A percentile compares a stretch with the other conserved stretches of the same genome.
These are phyloP conservation scores for Callosobruchus maculatus DNA, from an alignment of 2,888 invertebrate species.

Conservation along the genomic window DNA sequence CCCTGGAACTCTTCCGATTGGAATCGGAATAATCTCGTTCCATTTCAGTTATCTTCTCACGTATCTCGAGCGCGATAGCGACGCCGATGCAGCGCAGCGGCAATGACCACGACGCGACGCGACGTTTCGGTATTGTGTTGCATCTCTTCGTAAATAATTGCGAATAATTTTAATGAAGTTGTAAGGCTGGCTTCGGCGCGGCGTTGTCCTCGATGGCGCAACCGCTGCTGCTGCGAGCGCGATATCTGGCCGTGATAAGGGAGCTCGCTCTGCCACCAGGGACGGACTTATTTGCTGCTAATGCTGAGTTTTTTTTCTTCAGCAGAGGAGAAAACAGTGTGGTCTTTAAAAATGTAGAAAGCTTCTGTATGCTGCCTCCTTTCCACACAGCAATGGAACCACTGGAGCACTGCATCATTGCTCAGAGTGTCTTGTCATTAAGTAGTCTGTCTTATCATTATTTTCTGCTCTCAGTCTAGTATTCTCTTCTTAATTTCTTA, in stretches of 20 bases:
- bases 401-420: too few species aligned
- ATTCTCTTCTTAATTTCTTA: too few species aligned
- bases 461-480: too few species aligned
- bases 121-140: background rate
- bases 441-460: too few species aligned
- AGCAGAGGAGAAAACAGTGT: too few species aligned
- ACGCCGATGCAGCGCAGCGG: background rate
- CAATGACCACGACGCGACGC: background rate
- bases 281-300: background rate
- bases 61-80: background rate
- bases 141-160: constrained; percentile 16
- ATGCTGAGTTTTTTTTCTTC: too few species aligned
- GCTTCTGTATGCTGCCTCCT: too few species aligned
- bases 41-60: background rate
- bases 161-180: constrained; percentile 32
- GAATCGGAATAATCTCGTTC: background rate
- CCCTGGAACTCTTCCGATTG: background rate
- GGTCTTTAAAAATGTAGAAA: too few species aligned
- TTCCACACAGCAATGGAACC: too few species aligned
- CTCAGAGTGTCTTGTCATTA: too few species aligned
- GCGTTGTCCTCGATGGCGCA: constrained; percentile 17
- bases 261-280: background rate
- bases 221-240: constrained; percentile 17
- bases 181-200: constrained; percentile 17
- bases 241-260: background rate